Evolutionary conservation across 2,113 vertebrate species (phyloP), one percentile per base, ranked within the genome.

Genomic region (Oryctolagus cuniculus): DNA sequence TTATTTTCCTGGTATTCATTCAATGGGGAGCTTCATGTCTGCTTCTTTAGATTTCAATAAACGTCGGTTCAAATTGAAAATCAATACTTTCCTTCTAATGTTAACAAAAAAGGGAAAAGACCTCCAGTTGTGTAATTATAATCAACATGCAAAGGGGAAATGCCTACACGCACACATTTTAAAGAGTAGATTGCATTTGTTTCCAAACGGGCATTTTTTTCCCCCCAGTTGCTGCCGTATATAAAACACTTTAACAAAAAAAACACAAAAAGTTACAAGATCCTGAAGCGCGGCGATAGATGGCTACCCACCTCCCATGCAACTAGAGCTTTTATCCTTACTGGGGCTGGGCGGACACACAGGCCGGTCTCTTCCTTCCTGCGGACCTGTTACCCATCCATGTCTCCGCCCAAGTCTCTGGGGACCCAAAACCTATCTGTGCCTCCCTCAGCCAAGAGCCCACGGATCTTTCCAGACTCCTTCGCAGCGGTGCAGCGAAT

Each of bases 21-120:
- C 94, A 96, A 31, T 11, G 36, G 88, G 89, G 49, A 89, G n/a
- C 36, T 80, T 82, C n/a, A 29, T 66, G 69, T 82, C 58, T 66
- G 49, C 75, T 78, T 86, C 74, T 86, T 75, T 67, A 87, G 44
- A 74, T 29, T 38, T 55, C 92, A 96, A 78, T 86, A 81, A 88
- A 90, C 61, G 63, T 55, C 31, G 53, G 77, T 64, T 77, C 91
- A 93, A 96, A 91, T 27, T 49, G 53, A 92, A 95, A 92, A 89
- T 80, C 96, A 67, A 11, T 87, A 36, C 49, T 84, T 81, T 58
- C 34, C 73, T 87, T 66, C 64, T 75, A 88, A 88, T 5, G 29
- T 84, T 58, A 66, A 78, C 13, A 6, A 36, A 87, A 55, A 90
- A 73, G 38, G 44, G 75, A 15, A 91, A 93, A 84, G 29, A n/a